Conservation (phyloP, 2,888 invertebrate genomes). For the Agrotis segetum region DNA sequence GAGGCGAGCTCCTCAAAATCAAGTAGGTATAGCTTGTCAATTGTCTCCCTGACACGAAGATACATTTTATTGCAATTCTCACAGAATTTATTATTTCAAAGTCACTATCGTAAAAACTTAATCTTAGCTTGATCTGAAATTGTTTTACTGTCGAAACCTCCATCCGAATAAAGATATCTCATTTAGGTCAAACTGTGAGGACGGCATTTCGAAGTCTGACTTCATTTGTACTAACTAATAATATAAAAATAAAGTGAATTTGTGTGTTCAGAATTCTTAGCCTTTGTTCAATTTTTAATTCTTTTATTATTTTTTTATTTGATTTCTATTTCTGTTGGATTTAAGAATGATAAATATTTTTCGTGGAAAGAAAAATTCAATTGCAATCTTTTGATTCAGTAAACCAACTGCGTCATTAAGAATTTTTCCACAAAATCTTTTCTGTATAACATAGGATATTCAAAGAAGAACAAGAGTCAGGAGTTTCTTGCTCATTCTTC, state of each 20-base stretch:
- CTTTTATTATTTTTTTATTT: not conserved
- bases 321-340: not conserved
- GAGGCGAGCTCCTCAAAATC: not conserved
- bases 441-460: too few relatives aligned
- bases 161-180: conserved; percentile 41
- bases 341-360: not conserved
- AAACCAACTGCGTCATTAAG: too few relatives aligned
- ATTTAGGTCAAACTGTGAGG: conserved; percentile 45
- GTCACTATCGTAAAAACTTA: conserved; percentile 22
- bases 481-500: too few relatives aligned
- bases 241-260: conserved; percentile 45
- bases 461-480: too few relatives aligned
- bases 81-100: conserved; percentile 32
- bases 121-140: conserved; percentile 31
- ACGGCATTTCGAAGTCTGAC: conserved; percentile 36
- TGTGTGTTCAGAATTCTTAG: conserved; percentile 36
- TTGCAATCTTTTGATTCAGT: too few relatives aligned
- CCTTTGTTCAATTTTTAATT: not conserved
- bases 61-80: conserved; percentile 4
- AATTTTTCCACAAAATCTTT: too few relatives aligned
- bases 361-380: too few relatives aligned
- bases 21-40: conserved; percentile 7
- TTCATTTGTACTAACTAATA: conserved; percentile 48
- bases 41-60: conserved; percentile 1
- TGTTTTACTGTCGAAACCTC: conserved; percentile 30